phyloP scores from a whole-genome alignment of 2,888 invertebrate species.

The Rosalia funebris region DNA sequence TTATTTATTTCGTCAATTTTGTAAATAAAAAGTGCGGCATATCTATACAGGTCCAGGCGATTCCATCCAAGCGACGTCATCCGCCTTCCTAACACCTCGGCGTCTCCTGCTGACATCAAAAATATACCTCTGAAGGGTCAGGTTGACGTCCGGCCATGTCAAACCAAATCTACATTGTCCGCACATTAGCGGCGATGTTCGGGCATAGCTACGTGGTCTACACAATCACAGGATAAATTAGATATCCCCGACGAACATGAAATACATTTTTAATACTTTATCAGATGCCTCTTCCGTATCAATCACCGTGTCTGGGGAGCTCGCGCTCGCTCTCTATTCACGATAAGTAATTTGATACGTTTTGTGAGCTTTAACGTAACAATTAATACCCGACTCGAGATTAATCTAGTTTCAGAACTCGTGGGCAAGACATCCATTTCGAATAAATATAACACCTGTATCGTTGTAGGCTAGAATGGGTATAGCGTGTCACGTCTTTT shows the following conservation, averaged over 20 bases:
- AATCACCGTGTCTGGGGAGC: slow-evolving; percentile 20
- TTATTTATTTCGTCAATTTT: too few relatives aligned
- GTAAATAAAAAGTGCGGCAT: too few relatives aligned
- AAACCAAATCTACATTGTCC: slow-evolving; percentile 41
- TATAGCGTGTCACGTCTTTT: neutral
- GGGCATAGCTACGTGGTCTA: slow-evolving; percentile 15
- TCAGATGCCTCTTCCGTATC: slow-evolving; percentile 37
- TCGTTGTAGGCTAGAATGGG: neutral
- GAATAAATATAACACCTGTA: slow-evolving; percentile 4
- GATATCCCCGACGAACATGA: slow-evolving; percentile 41
- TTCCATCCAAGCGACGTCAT: too few relatives aligned
- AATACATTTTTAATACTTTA: slow-evolving; percentile 47
- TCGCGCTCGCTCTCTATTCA: slow-evolving; percentile 14
- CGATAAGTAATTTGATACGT: slow-evolving; percentile 28
- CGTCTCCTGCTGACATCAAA: slow-evolving; percentile 10
- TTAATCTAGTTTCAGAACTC: slow-evolving; percentile 9
- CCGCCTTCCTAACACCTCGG: too few relatives aligned
- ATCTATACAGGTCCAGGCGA: too few relatives aligned
- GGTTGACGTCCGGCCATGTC: slow-evolving; percentile 37
- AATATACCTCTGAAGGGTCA: slow-evolving; percentile 1
- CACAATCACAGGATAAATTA: slow-evolving; percentile 45
- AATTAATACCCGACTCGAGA: slow-evolving; percentile 16
- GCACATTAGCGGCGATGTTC: slow-evolving; percentile 45
- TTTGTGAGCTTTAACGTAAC: slow-evolving; percentile 24
- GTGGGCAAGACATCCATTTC: slow-evolving; percentile 20